Base-by-base conservation (phyloP, 2,113 vertebrate genomes). In the Entomyzon cyanotis region DNA sequence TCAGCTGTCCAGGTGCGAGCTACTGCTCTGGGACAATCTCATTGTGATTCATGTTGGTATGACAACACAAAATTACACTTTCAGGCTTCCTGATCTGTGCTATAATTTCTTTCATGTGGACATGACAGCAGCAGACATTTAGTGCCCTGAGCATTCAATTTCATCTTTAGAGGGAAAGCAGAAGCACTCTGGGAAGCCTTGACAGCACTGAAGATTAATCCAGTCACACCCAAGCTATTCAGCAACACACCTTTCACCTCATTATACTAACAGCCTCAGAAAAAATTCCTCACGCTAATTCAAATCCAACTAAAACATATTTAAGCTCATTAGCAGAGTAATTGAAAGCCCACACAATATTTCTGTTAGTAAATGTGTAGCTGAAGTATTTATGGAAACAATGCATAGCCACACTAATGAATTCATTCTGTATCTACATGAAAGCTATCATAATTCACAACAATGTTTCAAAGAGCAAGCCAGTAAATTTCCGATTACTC, bases 331-430 rank as follows among this genome's bases (percentile, higher is more conserved):
- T 88, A 92, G 35, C 21, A 70, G 92, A 90, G 27, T 90, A 92
- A 90, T 47, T 89, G 78, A 80, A 94, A 80, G 30, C 67, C 78
- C 59, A 90, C 81, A 53, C 35, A 37, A 35, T 94, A 89, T 78
- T 90, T 58, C 87, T 91, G 67, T 78, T 85, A 74, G 67, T 50
- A 94, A 94, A 85, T 11, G 24, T 52, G 87, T 86, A 88, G 37
- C 75, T 84, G 65, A 87, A 93, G 46, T 93, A 92, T 88, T 96
- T 93, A 84, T 76, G 58, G 77, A 87, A 95, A 95, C 59, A 92
- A 97, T 83, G 55, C 64, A 80, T 87, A 79, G 21, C 64, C 50
- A 46, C 62, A 44, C 16, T 78, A 79, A 83, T 37, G 84, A 80
- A 89, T 88, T 93, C 44, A 90, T 30, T 62, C 25, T 15, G 53